Conservation (phyloP, 1,140 invertebrate species). For the Dinothrombium tinctorium region DNA sequence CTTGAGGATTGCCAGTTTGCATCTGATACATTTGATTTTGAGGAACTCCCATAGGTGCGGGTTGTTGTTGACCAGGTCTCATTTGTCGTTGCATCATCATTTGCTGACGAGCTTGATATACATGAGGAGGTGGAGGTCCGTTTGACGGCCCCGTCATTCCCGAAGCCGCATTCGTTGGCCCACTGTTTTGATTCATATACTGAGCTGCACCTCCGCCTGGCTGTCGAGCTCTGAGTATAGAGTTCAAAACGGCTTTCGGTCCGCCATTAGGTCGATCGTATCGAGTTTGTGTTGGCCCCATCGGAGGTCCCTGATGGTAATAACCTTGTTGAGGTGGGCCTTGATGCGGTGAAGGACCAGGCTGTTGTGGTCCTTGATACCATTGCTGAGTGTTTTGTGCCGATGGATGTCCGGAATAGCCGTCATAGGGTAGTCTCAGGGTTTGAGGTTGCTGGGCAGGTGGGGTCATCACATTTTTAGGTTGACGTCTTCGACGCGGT, state of each 20-base stretch:
- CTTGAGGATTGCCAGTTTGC: not conserved
- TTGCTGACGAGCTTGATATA: not conserved
- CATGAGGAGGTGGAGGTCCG: conserved; percentile 1
- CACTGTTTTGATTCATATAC: conserved; percentile 20
- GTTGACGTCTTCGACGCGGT: conserved; percentile 19
- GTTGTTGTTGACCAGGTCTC: not conserved
- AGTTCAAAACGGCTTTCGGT: conserved; percentile 59
- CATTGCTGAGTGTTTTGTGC: conserved; percentile 9
- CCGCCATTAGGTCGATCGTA: conserved; percentile 34
- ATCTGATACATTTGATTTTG: conserved; percentile 10
- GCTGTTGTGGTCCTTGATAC: conserved; percentile 11
- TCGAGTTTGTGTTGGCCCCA: conserved; percentile 28
- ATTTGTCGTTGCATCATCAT: conserved; percentile 3
- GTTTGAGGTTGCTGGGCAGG: conserved; percentile 5
- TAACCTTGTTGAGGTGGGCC: conserved; percentile 13
- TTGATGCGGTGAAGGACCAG: conserved; percentile 15
- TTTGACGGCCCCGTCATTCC: not conserved
- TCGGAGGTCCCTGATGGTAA: not conserved
- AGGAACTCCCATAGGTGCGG: conserved; percentile 1
- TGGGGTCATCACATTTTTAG: not conserved
- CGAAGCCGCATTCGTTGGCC: conserved; percentile 18
- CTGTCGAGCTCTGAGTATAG: conserved; percentile 46
- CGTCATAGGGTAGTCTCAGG: not conserved
- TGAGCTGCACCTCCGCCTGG: conserved; percentile 16
- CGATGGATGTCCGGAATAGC: not conserved